Percentiles rank a stretch among this genome's conserved stretches.
phyloP scores from a whole-genome alignment of 2,113 vertebrate genomes.

The Suricata suricatta region DNA sequence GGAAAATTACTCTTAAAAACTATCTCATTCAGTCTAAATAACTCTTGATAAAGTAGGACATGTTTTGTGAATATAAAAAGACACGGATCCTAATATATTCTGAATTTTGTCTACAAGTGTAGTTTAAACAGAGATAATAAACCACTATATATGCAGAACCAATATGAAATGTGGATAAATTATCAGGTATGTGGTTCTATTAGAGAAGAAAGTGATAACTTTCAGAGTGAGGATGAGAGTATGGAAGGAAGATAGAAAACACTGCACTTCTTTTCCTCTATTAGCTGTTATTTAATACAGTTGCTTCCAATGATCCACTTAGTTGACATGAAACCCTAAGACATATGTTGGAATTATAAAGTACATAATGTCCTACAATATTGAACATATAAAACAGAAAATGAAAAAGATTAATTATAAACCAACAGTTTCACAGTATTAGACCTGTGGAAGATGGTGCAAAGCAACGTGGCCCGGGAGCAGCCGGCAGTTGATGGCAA shows the following conservation, averaged over 20 bases:
- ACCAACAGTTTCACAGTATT: neutral
- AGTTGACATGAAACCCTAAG: neutral
- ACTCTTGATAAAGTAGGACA: neutral
- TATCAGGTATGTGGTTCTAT: neutral
- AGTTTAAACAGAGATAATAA: neutral
- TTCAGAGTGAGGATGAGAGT: neutral
- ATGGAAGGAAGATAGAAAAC: neutral
- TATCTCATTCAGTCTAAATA: neutral
- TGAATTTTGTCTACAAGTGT: neutral
- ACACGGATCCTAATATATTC: slow-evolving; percentile 7
- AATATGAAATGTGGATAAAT: neutral
- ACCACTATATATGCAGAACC: neutral
- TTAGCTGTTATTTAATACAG: neutral
- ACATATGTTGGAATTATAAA: neutral
- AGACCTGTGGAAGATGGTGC: neutral
- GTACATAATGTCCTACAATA: neutral
- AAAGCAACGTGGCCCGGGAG: neutral
- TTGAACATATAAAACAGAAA: neutral
- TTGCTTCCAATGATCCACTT: neutral
- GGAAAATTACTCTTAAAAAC: neutral
- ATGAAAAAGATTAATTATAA: neutral
- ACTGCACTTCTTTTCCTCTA: neutral
- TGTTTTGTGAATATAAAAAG: neutral
- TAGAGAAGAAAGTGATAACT: neutral
- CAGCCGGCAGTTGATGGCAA: neutral